Evolutionary conservation across 53 echinoderm and acorn worm species (phyloP).

Genomic region (Patiria pectinifera): DNA sequence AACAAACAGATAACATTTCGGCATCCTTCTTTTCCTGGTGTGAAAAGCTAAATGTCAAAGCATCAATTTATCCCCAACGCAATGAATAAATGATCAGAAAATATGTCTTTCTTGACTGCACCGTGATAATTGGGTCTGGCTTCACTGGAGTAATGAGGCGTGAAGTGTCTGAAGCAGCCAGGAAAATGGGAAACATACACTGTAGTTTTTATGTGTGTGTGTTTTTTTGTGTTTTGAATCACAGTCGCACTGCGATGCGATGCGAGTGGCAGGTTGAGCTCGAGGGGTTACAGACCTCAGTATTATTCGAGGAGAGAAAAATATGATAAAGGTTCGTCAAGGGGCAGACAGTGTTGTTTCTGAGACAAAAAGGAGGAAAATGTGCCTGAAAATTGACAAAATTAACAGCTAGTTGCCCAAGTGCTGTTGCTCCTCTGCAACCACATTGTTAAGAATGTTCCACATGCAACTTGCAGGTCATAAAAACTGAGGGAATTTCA

Average conservation of each 20-base stretch:
- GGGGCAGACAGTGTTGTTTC: not conserved
- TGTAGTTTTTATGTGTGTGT: not conserved
- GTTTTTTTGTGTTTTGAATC: not conserved
- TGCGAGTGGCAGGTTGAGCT: not conserved
- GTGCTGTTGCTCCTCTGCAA: too few species aligned
- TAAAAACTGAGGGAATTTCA: too few species aligned
- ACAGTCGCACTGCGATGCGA: not conserved
- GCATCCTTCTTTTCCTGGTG: not conserved
- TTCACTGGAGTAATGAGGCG: constrained; percentile 48
- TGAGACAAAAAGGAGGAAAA: not conserved
- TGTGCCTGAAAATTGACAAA: not conserved
- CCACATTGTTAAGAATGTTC: too few species aligned
- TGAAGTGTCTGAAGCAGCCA: constrained; percentile 15
- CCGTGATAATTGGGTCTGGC: constrained; percentile 57
- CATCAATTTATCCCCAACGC: constrained; percentile 26
- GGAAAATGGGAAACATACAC: constrained; percentile 21
- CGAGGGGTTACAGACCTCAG: not conserved
- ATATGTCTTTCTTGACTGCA: constrained; percentile 19
- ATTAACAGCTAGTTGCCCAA: not conserved
- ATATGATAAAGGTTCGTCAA: not conserved
- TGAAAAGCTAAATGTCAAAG: constrained; percentile 46
- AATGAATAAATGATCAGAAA: constrained; percentile 58
- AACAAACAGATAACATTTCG: not conserved
- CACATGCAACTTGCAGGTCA: too few species aligned
- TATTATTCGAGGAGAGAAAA: not conserved